These are phyloP conservation scores for Pampusana beccarii DNA, from an alignment of 2,113 vertebrate genomes.

Conservation along the genomic window DNA sequence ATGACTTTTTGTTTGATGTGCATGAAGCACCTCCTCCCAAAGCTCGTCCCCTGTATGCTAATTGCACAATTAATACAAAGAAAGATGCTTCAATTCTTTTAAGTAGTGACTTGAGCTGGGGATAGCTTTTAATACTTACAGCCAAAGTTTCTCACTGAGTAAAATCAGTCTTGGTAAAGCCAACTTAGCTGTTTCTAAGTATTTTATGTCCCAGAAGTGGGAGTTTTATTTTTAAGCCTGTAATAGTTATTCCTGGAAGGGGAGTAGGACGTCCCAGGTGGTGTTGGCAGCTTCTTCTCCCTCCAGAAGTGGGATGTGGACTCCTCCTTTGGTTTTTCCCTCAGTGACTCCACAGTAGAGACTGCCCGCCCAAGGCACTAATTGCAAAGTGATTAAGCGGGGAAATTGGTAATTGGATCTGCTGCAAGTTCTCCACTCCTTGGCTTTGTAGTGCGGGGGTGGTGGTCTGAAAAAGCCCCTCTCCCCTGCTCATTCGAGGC, in stretches of 20 bases:
- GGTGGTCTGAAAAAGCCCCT: not conserved
- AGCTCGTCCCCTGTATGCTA: not conserved
- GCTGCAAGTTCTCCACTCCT: not conserved
- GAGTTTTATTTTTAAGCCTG: not conserved
- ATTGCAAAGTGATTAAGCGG: not conserved
- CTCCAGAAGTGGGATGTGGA: not conserved
- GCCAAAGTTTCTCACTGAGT: not conserved
- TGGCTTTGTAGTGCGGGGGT: not conserved
- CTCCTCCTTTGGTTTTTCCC: not conserved
- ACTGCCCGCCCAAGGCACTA: not conserved
- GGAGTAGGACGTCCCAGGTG: not conserved
- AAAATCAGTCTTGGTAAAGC: not conserved
- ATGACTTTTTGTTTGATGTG: fast-evolving
- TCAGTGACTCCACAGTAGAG: not conserved
- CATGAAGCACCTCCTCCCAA: not conserved
- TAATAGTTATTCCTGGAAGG: not conserved
- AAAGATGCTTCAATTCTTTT: not conserved
- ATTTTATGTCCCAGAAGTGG: not conserved
- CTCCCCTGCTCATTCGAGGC: not conserved
- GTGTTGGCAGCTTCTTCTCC: not conserved
- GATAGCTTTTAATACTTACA: not conserved
- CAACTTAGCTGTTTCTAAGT: not conserved
- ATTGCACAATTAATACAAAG: not conserved
- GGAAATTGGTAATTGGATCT: not conserved
- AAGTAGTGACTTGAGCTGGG: not conserved